phyloP scores from a whole-genome alignment of 2,888 invertebrate species.

The Alentia gelatinosa region DNA sequence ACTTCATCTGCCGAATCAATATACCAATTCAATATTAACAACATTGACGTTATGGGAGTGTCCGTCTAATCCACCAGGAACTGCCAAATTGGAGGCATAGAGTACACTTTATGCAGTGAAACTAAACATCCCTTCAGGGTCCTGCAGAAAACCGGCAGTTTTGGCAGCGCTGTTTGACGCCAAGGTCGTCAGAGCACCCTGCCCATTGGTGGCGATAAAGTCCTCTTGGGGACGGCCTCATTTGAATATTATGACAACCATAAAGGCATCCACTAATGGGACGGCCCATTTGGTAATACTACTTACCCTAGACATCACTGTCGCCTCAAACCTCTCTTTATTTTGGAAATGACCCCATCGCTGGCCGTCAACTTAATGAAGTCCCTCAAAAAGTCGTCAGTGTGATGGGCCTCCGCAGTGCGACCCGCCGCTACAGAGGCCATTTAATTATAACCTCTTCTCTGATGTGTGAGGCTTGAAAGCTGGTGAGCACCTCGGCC shows the following conservation, averaged over 20 bases:
- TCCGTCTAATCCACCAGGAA: too few species aligned
- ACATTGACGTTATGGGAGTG: too few species aligned
- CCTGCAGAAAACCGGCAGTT: too few species aligned
- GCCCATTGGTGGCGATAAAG: background rate
- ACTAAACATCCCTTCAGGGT: too few species aligned
- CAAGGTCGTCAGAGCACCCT: too few species aligned
- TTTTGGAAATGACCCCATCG: conserved; percentile 11
- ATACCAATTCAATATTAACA: too few species aligned
- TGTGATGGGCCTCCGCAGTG: background rate
- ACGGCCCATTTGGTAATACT: background rate
- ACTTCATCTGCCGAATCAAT: too few species aligned
- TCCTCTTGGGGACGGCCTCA: background rate
- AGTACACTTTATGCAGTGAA: too few species aligned
- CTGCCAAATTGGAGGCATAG: too few species aligned
- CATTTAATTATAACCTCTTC: conserved; percentile 22
- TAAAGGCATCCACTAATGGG: conserved; percentile 5
- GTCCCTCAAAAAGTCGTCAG: conserved; percentile 26
- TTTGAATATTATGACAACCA: conserved; percentile 20
- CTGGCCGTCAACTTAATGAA: background rate
- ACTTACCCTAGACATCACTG: background rate
- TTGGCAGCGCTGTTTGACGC: too few species aligned
- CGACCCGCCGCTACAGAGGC: background rate
- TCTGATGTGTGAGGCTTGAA: conserved; percentile 5
- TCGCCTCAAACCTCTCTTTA: background rate
- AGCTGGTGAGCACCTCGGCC: background rate